phyloP scores from a whole-genome alignment of 1,140 invertebrate species.

The Eufriesea mexicana region DNA sequence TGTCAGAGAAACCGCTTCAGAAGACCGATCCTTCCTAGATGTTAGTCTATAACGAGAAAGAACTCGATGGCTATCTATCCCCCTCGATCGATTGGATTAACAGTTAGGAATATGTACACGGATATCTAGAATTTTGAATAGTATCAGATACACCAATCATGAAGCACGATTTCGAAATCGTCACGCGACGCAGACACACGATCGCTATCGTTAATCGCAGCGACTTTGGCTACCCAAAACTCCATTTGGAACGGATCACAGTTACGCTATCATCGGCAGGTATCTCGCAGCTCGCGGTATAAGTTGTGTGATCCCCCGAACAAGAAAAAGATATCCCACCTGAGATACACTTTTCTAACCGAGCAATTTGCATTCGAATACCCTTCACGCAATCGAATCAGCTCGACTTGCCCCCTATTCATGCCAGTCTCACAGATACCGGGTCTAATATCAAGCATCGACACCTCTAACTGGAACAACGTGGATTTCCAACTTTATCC shows the following conservation, averaged over 20 bases:
- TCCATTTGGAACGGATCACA: background rate
- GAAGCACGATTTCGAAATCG: background rate
- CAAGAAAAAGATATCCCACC: too few species aligned
- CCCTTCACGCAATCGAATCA: background rate
- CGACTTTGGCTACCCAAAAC: background rate
- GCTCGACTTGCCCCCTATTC: background rate
- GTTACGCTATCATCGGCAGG: background rate
- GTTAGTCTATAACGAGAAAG: background rate
- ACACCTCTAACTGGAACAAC: background rate
- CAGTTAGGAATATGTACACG: background rate
- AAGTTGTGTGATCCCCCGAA: background rate
- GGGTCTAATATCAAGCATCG: too few species aligned
- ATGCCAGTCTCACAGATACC: too few species aligned
- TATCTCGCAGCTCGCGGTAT: background rate
- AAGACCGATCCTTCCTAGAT: too few species aligned
- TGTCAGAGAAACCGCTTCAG: too few species aligned
- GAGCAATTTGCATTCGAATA: background rate
- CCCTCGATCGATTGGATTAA: background rate
- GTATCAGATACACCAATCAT: background rate
- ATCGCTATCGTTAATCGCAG: background rate
- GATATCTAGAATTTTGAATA: background rate
- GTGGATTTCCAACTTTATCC: too few species aligned
- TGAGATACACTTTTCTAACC: background rate
- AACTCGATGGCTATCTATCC: background rate
- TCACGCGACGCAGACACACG: conserved; percentile 1